Base-by-base conservation (phyloP, 2,888 invertebrate species). In the Enchytraeus crypticus region DNA sequence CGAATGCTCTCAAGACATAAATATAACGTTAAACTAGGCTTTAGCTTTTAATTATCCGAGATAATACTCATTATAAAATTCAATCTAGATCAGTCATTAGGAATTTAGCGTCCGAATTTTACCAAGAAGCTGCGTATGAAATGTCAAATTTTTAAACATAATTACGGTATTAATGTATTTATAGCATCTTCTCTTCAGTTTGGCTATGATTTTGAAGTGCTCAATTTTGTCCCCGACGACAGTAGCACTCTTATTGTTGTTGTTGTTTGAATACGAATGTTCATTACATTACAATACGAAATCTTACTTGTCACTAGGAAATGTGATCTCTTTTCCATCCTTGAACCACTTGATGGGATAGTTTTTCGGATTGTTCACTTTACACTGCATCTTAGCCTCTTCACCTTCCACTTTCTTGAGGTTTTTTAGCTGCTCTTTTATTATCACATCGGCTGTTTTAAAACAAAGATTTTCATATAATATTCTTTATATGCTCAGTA, bases 391-490 rank as follows among this genome's bases (percentile, higher is more conserved):
- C 14, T 92, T 87, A 27, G 93, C 83, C 75, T 88, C 92, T 72
- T 96, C 93, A 71, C 92, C 86, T 81, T 98, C 97, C 71, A 93
- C 84, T 64, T 87, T 90, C 73, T 88, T 88, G 32, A 90, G 90
- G 79, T 97, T 93, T 81, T 93, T 91, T 63, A 98, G 85, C 62
- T 81, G 93, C 82, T 96, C 96, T 79, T 92, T 91, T 84, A 98
- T 96, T 76, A 92, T 88, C 82, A 99, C 98, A 78, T 90, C 87
- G 81, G 97, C 92, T 93, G 76, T 5, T n/a, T n/a, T n/a, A n/a
- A n/a, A n/a, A n/a, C n/a, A n/a, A n/a, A n/a, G n/a, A n/a, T n/a
- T n/a, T n/a, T n/a, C n/a, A n/a, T n/a, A n/a, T n/a, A n/a, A n/a
- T n/a, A n/a, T n/a, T n/a, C n/a, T n/a, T n/a, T n/a, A n/a, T n/a